Base-by-base conservation (phyloP, 2,888 invertebrate genomes). In the Trachelus troglodyta region DNA sequence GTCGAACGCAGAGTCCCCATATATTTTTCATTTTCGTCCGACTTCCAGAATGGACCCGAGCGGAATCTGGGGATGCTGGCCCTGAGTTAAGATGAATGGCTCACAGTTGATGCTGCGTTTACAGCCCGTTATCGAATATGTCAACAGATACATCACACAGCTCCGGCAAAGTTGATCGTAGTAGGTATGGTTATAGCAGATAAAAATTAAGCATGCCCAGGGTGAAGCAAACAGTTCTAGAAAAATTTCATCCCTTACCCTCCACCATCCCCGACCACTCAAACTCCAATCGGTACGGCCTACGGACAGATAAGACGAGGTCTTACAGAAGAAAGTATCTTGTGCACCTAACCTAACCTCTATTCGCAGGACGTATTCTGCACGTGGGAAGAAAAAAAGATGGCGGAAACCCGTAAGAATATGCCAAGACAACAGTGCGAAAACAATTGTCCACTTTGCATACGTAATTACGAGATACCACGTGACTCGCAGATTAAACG, bases 91-190 rank as follows among this genome's bases (percentile, higher is more conserved):
- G 78, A 78, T 75, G 78, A 78, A 78, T 76, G 78, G 73, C 75
- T 78, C 78, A 73, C 71, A 71, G 56, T 76, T 68, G 56, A 68
- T 71, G 78, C 75, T 75, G 75, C 78, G 78, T 78, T 78, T 75
- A 73, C 78, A 40, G 76, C 78, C 71, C 75, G 78, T 78, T 78
- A 78, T 78, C 78, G 78, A 69, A 69, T 75, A 75, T 78, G 77
- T 77, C 78, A 78, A 71, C 78, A 75, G 78, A 40, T 78, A 56
- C 35, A 34, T 40, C 31, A 75, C 71, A 30, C 75, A 33, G 30
- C 4, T 15, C 12, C 40, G 15, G 15, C 6, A 6, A 40, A 40
- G 6, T 15, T 4, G 40, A 15, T 40, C 40, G 40, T 15, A 40
- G 40, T 15, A 6, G 40, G 40, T 15, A 40, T 15, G 15, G 15